These are phyloP conservation scores for Excalfactoria chinensis DNA, from an alignment of 2,113 vertebrate genomes.

Conservation along the genomic window DNA sequence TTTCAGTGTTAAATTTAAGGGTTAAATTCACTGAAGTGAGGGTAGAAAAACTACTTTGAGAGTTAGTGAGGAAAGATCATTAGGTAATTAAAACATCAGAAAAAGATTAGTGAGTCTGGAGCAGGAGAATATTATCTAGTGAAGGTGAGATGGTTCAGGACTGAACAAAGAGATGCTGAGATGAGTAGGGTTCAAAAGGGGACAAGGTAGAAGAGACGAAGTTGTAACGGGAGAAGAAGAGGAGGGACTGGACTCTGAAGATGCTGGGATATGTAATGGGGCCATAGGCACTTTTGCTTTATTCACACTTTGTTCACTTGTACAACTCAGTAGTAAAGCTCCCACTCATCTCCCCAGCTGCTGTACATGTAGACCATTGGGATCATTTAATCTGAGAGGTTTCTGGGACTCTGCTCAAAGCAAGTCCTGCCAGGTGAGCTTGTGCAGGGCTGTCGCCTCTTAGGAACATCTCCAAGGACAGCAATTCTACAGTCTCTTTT, in stretches of 20 bases:
- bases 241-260: background rate
- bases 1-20: too few relatives aligned
- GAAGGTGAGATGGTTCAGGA: background rate
- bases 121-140: background rate
- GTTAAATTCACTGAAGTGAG: background rate
- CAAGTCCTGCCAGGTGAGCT: background rate
- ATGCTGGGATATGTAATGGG: accelerated
- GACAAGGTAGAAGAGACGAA: background rate
- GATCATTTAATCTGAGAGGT: background rate
- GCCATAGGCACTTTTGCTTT: background rate
- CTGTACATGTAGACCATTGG: background rate
- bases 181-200: background rate
- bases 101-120: background rate
- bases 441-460: background rate
- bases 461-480: background rate
- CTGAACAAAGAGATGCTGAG: background rate
- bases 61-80: background rate
- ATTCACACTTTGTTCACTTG: background rate
- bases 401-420: background rate
- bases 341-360: background rate
- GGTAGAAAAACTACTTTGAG: background rate
- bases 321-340: background rate
- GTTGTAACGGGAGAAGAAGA: background rate
- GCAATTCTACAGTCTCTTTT: background rate
- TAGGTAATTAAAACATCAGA: background rate